Base-by-base conservation (phyloP, 2,113 vertebrate genomes). In the Maccullochella peelii region DNA sequence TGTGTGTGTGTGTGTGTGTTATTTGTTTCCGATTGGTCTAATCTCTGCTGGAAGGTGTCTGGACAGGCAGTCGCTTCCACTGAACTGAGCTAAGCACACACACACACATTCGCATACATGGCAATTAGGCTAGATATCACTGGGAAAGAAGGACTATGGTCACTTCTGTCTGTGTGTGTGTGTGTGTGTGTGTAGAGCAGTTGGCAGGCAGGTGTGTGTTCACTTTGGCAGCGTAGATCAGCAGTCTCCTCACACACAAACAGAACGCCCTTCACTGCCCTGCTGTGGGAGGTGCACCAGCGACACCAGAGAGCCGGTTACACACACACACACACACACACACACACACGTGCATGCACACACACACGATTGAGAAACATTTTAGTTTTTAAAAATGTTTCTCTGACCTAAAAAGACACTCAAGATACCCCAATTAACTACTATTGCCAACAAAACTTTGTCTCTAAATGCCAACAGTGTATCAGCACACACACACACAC, bases 151-250 rank as follows among this genome's bases (percentile, higher is more conserved):
- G n/a, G 73, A 38, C 42, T 33, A 8, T 3, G 18, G 47, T 15
- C 15, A 38, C 23, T 52, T 54, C 23, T 27, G 16, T 4, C 12
- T 62, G 36, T 12, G 12, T 16, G 42, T 4, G 66, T 68, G 66
- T 44, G 75, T 84, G 58, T 58, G 49, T 59, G 59, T 73, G 63
- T 77, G 77, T 67, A 61, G 33, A 61, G 25, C 25, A 62, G 38
- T 69, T 66, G 81, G 50, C 50, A 38, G 58, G 42, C 71, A 80
- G 73, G 67, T 81, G 73, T 70, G 61, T 55, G 69, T 52, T 77
- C 40, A 68, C 44, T 68, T 72, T 84, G 73, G 57, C 68, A 81
- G 61, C 30, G 8, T 23, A 40, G 44, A 68, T 61, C 30, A 63
- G 33, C 77, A 76, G 59, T 54, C 73, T 49, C 21, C 59, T 68